Evolutionary conservation across 2,888 invertebrate species (phyloP).

Genomic region (Melanargia galathea): DNA sequence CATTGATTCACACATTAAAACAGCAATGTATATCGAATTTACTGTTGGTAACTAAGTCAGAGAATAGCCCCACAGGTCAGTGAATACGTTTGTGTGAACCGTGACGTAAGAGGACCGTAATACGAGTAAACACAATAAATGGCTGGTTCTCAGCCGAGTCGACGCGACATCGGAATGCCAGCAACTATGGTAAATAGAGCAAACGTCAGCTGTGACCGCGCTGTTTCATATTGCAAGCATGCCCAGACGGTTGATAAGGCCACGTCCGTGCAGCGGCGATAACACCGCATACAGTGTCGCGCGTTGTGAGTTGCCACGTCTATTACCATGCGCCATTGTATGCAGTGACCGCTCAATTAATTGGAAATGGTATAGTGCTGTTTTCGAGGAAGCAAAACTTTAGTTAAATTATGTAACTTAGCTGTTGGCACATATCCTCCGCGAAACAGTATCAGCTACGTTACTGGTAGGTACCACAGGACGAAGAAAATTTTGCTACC

Average conservation of each 20-base stretch:
- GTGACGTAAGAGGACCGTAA: slow-evolving; percentile 4
- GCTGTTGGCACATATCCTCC: no score
- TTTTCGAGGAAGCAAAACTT: no score
- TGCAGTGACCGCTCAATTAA: neutral
- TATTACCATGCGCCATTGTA: neutral
- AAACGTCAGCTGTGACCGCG: slow-evolving; percentile 3
- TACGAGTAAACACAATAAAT: neutral
- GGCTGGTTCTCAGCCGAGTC: neutral
- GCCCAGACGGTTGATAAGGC: slow-evolving; percentile 16
- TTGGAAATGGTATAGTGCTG: no score
- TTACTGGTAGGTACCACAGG: no score
- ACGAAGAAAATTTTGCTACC: no score
- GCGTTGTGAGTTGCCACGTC: neutral
- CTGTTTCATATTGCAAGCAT: slow-evolving; percentile 14
- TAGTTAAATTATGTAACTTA: no score
- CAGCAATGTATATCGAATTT: no score
- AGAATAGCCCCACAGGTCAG: no score
- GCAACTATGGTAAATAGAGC: slow-evolving; percentile 1
- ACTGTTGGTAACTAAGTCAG: no score
- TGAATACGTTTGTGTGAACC: neutral
- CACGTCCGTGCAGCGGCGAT: slow-evolving; percentile 9
- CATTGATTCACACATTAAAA: no score
- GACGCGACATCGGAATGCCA: slow-evolving; percentile 11
- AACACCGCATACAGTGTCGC: neutral
- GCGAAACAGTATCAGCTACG: no score